phyloP scores from a whole-genome alignment of 2,888 invertebrate species.

The Kuschelorhynchus macadamiae region DNA sequence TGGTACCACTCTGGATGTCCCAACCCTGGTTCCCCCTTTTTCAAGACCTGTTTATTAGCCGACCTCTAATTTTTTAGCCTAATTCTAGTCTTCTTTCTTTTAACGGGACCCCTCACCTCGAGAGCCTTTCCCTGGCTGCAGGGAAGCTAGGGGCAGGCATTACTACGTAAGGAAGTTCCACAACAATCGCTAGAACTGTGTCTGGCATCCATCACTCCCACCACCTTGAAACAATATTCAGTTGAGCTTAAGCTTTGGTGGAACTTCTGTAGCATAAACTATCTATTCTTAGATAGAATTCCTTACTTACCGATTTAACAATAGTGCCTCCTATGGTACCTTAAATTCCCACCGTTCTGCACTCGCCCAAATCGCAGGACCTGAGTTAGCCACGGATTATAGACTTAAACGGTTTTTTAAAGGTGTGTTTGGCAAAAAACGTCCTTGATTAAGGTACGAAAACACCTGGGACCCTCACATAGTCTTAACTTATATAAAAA shows the following conservation, averaged over 20 bases:
- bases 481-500: constrained; percentile 13
- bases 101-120: constrained; percentile 50
- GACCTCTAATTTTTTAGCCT: constrained; percentile 11
- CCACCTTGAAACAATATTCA: constrained; percentile 51
- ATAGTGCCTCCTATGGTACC: not conserved
- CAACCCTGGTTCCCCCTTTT: constrained; percentile 36
- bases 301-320: no score
- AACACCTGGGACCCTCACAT: constrained; percentile 24
- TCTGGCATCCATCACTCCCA: constrained; percentile 52
- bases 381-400: no score
- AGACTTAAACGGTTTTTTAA: no score
- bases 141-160: constrained; percentile 32
- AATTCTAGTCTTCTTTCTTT: constrained; percentile 49
- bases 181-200: constrained; percentile 43
- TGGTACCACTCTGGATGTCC: constrained; percentile 31
- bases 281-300: no score
- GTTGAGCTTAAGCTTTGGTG: constrained; percentile 50
- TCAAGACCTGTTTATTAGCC: not conserved
- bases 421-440: no score
- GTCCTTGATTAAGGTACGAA: no score
- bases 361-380: no score
- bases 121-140: constrained; percentile 54
- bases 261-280: no score
- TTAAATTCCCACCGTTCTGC: constrained; percentile 36
- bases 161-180: constrained; percentile 43